Conservation (phyloP, 2,888 invertebrate genomes). For the Platycnemis pennipes region DNA sequence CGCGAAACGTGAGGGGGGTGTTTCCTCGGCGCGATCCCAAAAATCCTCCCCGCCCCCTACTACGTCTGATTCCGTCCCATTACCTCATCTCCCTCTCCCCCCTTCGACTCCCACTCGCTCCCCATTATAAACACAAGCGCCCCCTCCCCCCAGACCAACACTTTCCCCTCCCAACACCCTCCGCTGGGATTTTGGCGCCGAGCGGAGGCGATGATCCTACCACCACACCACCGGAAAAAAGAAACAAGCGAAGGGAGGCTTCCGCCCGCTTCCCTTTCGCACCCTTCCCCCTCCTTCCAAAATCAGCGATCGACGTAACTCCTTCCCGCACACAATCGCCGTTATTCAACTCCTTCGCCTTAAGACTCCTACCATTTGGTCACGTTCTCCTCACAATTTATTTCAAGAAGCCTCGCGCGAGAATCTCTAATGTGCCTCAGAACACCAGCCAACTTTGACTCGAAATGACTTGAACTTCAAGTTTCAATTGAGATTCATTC, state of each 20-base stretch:
- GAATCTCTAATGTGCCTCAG: no score
- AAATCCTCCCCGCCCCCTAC: background rate
- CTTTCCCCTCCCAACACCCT: background rate
- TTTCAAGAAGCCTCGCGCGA: no score
- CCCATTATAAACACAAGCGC: background rate
- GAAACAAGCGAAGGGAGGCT: background rate
- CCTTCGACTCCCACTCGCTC: background rate
- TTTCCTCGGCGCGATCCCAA: background rate
- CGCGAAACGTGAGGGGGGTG: no score
- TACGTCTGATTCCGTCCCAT: background rate
- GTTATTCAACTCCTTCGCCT: background rate
- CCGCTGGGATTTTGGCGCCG: constrained; percentile 48
- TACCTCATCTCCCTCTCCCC: constrained; percentile 54
- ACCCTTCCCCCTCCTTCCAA: background rate
- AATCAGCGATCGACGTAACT: background rate
- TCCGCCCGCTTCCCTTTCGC: background rate
- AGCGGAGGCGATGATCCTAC: constrained; percentile 2
- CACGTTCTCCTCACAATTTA: no score
- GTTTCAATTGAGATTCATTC: no score
- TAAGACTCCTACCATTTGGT: no score
- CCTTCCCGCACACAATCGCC: background rate
- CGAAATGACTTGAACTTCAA: no score
- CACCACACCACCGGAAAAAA: background rate
- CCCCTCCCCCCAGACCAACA: background rate
- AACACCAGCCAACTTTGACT: no score